Evolutionary conservation across 2,888 invertebrate species (phyloP).

Genomic region (Calliphora vomitoria): DNA sequence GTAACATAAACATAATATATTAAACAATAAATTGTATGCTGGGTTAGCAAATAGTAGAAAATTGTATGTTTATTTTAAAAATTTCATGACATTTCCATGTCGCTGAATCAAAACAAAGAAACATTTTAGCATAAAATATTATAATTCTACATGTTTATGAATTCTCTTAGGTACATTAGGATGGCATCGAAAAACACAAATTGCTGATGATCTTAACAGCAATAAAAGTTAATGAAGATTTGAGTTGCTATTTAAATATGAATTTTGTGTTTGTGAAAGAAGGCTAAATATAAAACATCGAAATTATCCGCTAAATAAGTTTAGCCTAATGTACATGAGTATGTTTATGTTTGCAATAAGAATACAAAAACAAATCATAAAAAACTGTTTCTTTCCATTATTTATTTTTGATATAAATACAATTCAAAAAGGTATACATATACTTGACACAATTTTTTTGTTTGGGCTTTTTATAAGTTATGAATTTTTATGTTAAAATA

Average conservation of each 20-base stretch:
- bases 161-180: not conserved
- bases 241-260: too few relatives aligned
- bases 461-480: too few relatives aligned
- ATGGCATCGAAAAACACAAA: not conserved
- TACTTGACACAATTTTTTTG: too few relatives aligned
- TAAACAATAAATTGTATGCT: too few relatives aligned
- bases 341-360: too few relatives aligned
- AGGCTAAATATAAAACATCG: too few relatives aligned
- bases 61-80: not conserved
- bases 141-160: not conserved
- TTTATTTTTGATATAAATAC: not conserved
- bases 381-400: not conserved
- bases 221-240: not conserved
- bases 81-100: conserved; percentile 18
- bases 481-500: too few relatives aligned
- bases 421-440: too few relatives aligned
- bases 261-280: too few relatives aligned
- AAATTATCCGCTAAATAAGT: too few relatives aligned
- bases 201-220: not conserved
- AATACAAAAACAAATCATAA: not conserved
- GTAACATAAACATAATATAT: too few relatives aligned
- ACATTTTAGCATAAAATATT: conserved; percentile 15
- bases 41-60: not conserved
- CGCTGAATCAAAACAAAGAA: conserved; percentile 16
- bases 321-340: too few relatives aligned